Evolutionary conservation across 1,140 invertebrate genomes (phyloP).

Genomic region (Leptopilina boulardi): DNA sequence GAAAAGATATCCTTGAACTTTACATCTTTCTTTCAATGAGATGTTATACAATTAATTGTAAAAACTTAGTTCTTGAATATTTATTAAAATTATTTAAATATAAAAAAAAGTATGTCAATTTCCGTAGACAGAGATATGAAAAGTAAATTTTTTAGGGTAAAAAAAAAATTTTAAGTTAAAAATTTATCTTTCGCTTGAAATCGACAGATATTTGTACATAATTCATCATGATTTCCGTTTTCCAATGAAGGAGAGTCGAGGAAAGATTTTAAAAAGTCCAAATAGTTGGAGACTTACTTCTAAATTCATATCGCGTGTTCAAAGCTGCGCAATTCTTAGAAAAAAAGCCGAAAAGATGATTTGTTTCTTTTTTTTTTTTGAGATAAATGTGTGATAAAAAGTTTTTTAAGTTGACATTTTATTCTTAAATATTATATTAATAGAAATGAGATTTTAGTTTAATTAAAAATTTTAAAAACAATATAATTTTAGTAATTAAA

Average conservation of each 20-base stretch:
- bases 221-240: conserved; percentile 9
- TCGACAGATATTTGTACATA: neutral
- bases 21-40: neutral
- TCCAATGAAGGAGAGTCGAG: neutral
- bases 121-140: neutral
- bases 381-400: neutral
- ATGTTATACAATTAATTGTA: too few relatives aligned
- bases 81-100: too few relatives aligned
- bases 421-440: too few relatives aligned
- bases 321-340: neutral
- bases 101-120: too few relatives aligned
- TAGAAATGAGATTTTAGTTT: too few relatives aligned
- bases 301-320: conserved; percentile 11
- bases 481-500: too few relatives aligned
- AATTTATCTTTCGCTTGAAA: conserved; percentile 13
- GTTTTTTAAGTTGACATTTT: neutral
- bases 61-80: too few relatives aligned
- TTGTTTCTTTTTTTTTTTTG: neutral
- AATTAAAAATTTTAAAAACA: too few relatives aligned
- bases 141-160: neutral
- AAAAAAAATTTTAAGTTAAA: too few relatives aligned
- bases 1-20: neutral
- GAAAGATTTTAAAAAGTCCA: neutral
- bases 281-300: conserved; percentile 17
- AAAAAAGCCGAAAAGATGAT: neutral